Evolutionary conservation across 1,140 invertebrate species (phyloP).

Genomic region (Aphaenogaster floridana): DNA sequence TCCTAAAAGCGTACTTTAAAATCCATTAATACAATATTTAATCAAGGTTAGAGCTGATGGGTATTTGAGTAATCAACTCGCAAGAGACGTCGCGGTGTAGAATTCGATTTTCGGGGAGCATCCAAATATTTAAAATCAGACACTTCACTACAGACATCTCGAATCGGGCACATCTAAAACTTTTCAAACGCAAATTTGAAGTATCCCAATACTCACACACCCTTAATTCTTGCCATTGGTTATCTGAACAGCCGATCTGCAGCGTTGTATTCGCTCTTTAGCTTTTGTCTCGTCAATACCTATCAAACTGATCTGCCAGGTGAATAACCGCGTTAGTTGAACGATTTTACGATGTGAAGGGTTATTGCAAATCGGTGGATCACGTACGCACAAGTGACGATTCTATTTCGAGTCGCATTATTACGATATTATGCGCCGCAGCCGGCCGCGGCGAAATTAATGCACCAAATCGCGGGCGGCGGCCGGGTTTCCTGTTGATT

Average conservation of each 20-base stretch:
- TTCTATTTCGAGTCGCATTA: constrained; percentile 47
- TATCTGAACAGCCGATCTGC: neutral
- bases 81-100: neutral
- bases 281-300: neutral
- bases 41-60: neutral
- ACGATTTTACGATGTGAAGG: constrained; percentile 32
- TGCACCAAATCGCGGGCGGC: constrained; percentile 52
- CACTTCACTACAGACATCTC: neutral
- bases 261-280: neutral
- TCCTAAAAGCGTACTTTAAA: constrained; percentile 30
- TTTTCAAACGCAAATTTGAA: neutral
- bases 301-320: neutral
- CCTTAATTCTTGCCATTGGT: neutral
- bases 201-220: neutral
- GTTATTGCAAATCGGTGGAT: constrained; percentile 28
- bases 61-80: neutral
- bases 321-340: constrained; percentile 18
- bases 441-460: constrained; percentile 26
- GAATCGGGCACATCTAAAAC: neutral
- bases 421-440: constrained; percentile 42
- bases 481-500: constrained; percentile 52
- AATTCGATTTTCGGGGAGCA: neutral
- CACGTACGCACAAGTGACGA: constrained; percentile 25
- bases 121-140: constrained; percentile 13
- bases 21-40: constrained; percentile 40